Base-by-base conservation (phyloP, 2,888 invertebrate species). In the Melanargia galathea region DNA sequence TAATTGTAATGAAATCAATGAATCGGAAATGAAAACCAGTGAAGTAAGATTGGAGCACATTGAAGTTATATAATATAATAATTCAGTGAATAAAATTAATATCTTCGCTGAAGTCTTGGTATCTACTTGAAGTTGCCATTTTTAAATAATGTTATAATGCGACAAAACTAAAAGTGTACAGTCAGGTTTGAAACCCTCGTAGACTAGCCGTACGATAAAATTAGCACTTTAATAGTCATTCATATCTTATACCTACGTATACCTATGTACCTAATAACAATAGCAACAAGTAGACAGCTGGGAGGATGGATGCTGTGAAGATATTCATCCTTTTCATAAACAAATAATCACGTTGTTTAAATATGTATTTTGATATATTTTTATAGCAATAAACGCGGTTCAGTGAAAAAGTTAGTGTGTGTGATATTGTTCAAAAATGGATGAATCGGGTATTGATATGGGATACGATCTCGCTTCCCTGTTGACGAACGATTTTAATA, bases 381-480 rank as follows among this genome's bases (percentile, higher is more conserved):
- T 70, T 70, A 72, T 70, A 73, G 71, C 72, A 75, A 75, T 66
- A 72, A 68, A 74, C 70, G 73, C 75, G 76, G 71, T 20, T 71
- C 69, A 79, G 87, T 88, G 90, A 73, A 77, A 58, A 82, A 80
- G 72, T 80, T 80, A 73, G 80, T 84, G 85, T 78, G 80, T 78
- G 85, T 84, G 86, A 75, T 78, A 75, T 72, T 76, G 75, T 77
- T 77, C 65, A 73, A 87, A 81, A 80, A 93, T 93, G 93, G 93
- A 93, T 83, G 93, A 93, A 82, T 93, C 93, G 74, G 93, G 93
- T 71, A 93, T 93, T 73, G 93, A 93, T 76, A 92, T 94, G 92
- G 93, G 92, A 67, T 94, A 93, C 77, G 93, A 94, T 87, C 90
- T 94, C 75, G 92, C 92, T 66, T 92, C 93, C 69, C 87, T 93